phyloP scores from a whole-genome alignment of 1,140 invertebrate genomes.

The Sesamia nonagrioides region DNA sequence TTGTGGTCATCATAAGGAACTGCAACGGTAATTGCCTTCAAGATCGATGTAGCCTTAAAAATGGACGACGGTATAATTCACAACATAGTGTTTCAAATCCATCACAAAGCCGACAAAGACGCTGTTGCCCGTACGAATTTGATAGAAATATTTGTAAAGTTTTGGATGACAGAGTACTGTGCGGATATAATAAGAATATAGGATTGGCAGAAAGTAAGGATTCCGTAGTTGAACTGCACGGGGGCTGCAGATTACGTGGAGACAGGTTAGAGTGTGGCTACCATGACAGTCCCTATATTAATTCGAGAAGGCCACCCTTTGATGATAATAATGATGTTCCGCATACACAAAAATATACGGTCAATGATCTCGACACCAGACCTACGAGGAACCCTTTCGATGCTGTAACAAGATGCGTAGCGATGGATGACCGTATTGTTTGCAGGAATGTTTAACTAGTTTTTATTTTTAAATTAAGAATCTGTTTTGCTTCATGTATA shows the following conservation, averaged over 20 bases:
- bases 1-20: background rate
- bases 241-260: constrained; percentile 67
- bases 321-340: constrained; percentile 49
- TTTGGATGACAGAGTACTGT: constrained; percentile 73
- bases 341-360: too few species aligned
- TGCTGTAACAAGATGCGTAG: constrained; percentile 63
- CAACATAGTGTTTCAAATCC: background rate
- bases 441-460: constrained; percentile 33
- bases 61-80: background rate
- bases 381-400: background rate
- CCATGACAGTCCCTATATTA: constrained; percentile 62
- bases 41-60: background rate
- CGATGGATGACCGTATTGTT: constrained; percentile 66
- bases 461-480: background rate
- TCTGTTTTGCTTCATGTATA: background rate
- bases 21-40: constrained; percentile 13
- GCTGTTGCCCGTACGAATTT: constrained; percentile 78
- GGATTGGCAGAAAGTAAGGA: constrained; percentile 56
- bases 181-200: constrained; percentile 76
- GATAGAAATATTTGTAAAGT: constrained; percentile 67
- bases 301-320: constrained; percentile 65
- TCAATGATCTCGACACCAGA: too few species aligned
- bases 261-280: constrained; percentile 61
- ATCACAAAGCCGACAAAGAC: constrained; percentile 45
- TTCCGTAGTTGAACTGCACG: constrained; percentile 52